A percentile compares a stretch with the other conserved stretches of the same genome.
These are phyloP conservation scores for Drosophila setifemur DNA, from an alignment of 1,140 invertebrate species.

Conservation along the genomic window DNA sequence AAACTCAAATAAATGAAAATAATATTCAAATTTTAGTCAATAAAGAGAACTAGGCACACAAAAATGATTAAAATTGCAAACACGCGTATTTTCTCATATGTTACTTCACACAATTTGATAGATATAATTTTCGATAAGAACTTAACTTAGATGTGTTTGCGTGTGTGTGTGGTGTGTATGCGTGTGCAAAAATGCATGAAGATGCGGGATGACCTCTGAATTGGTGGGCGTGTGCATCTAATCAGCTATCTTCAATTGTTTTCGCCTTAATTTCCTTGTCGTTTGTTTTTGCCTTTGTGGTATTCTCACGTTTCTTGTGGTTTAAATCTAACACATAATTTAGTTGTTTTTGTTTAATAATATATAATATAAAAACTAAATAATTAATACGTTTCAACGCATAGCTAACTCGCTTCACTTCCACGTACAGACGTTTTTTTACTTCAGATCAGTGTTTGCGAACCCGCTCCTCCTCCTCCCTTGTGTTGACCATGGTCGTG, in stretches of 20 bases:
- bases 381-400: slow-evolving; percentile 77
- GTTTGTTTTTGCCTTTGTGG: slow-evolving; percentile 21
- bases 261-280: slow-evolving; percentile 36
- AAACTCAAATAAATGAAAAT: slow-evolving; percentile 21
- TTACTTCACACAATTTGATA: slow-evolving; percentile 27
- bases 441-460: slow-evolving; percentile 19
- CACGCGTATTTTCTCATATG: not conserved
- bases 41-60: slow-evolving; percentile 6
- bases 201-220: slow-evolving; percentile 28
- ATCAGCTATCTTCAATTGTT: slow-evolving; percentile 61
- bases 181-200: slow-evolving; percentile 23
- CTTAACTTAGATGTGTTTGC: slow-evolving; percentile 29
- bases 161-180: slow-evolving; percentile 19
- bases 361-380: slow-evolving; percentile 79
- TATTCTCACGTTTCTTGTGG: slow-evolving; percentile 47
- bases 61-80: slow-evolving; percentile 9
- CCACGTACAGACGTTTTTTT: slow-evolving; percentile 9
- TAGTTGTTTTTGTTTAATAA: slow-evolving; percentile 67
- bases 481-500: not conserved
- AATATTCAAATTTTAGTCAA: slow-evolving; percentile 42
- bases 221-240: slow-evolving; percentile 24
- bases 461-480: not conserved
- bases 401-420: slow-evolving; percentile 40
- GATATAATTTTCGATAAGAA: slow-evolving; percentile 32
- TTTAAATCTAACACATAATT: slow-evolving; percentile 75